Base-by-base conservation (phyloP, 2,888 invertebrate genomes). In the Synergus gifuensis region DNA sequence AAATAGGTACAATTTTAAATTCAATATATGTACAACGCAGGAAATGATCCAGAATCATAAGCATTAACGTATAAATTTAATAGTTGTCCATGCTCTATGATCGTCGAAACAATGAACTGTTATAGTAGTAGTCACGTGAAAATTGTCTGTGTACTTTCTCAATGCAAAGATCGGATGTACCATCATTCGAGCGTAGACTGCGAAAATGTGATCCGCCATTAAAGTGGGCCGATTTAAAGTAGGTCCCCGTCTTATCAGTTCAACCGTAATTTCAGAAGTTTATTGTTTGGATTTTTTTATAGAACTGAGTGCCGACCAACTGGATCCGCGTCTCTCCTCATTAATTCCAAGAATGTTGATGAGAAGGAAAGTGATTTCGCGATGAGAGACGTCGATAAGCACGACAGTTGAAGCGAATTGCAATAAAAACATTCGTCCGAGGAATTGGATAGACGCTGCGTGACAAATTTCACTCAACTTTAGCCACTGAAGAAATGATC, bases 151-250 rank as follows among this genome's bases (percentile, higher is more conserved):
- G 81, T 79, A 88, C 87, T 89, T 88, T 88, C 88, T 85, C 87
- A 85, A 81, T 77, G 80, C 69, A 81, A 82, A 81, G 73, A 85
- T 85, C 62, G 79, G 81, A 80, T 77, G 79, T 84, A 83, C 78
- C 81, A 82, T 67, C 82, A 84, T 81, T 87, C 81, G 85, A 87
- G 89, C 87, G 85, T 88, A 82, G 82, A 76, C 81, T 83, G 85
- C 88, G 87, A 89, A 89, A 89, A 89, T 87, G 84, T 83, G 83
- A 86, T 86, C 85, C 78, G 63, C 78, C 82, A 76, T 82, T 76
- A 84, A 86, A 83, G 86, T 86, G 87, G 86, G 82, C 88, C 86
- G 82, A 85, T 87, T 87, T 83, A 82, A 86, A 87, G 86, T 88
- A 86, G 87, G 86, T 79, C 83, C 82, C 67, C 76, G 73, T n/a